Conservation (phyloP, 2,888 invertebrate genomes). For the Trimorus sp. region DNA sequence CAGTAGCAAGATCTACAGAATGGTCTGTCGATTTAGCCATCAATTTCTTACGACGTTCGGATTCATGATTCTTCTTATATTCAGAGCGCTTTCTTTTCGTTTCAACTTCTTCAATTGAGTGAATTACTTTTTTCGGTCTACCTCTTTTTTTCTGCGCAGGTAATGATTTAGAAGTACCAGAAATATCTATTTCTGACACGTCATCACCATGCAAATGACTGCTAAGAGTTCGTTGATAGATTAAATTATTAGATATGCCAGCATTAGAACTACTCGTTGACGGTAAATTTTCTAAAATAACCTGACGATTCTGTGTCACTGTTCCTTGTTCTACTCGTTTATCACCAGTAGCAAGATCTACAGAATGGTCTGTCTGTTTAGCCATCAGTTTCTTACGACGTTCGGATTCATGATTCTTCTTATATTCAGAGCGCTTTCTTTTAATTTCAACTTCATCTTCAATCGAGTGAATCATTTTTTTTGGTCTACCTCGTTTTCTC, state of each 20-base stretch:
- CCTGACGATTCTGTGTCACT: neutral
- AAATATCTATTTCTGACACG: neutral
- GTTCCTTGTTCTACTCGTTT: neutral
- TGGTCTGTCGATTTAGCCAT: too few species aligned
- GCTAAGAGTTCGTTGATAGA: neutral
- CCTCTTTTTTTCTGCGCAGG: neutral
- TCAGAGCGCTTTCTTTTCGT: too few species aligned
- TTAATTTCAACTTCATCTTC: neutral
- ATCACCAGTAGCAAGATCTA: neutral
- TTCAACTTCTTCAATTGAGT: too few species aligned
- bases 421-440: neutral
- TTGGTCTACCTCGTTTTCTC: neutral
- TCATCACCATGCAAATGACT: neutral
- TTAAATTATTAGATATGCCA: neutral
- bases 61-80: too few species aligned
- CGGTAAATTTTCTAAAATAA: neutral
- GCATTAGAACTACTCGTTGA: neutral
- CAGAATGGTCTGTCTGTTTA: neutral
- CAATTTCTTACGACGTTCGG: too few species aligned
- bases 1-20: neutral
- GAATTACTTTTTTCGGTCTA: too few species aligned
- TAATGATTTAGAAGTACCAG: neutral
- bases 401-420: constrained; percentile 1
- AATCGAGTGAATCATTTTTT: neutral
- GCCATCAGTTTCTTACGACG: neutral